Evolutionary conservation across 1,140 invertebrate genomes (phyloP).

Genomic region (Leguminivora glycinivorella): DNA sequence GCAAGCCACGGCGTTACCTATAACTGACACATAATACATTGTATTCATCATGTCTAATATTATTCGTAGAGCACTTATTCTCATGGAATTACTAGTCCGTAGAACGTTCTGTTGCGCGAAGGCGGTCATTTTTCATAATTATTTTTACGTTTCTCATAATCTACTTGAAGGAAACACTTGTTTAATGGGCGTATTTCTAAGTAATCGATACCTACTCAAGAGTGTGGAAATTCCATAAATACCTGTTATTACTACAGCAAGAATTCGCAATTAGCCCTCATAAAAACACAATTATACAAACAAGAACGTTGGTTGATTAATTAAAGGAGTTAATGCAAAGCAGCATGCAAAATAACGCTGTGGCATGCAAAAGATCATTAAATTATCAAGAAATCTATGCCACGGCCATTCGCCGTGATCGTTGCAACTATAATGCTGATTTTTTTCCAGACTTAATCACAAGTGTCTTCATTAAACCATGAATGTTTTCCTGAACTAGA

Average conservation of each 20-base stretch:
- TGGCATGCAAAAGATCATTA: not conserved
- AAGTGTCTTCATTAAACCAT: constrained; percentile 8
- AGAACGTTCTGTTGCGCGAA: not conserved
- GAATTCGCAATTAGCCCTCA: not conserved
- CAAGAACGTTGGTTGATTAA: constrained; percentile 9
- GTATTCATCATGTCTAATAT: no score
- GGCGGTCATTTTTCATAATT: not conserved
- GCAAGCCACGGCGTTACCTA: no score
- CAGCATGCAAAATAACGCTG: constrained; percentile 16
- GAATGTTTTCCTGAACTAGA: not conserved
- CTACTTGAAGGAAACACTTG: not conserved
- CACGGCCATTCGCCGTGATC: not conserved
- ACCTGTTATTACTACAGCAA: not conserved
- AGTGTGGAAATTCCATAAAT: constrained; percentile 20
- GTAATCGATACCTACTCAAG: constrained; percentile 16
- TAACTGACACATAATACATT: no score
- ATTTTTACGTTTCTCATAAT: not conserved
- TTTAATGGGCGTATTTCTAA: constrained; percentile 20
- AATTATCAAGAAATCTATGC: constrained; percentile 10
- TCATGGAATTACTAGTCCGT: not conserved
- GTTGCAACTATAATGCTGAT: not conserved
- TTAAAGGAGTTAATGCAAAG: constrained; percentile 2
- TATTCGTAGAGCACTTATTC: not conserved
- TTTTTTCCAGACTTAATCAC: not conserved
- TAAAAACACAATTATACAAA: not conserved